Conservation (phyloP, 2,797 vertebrate species). For the Rousettus madagascariensis region DNA sequence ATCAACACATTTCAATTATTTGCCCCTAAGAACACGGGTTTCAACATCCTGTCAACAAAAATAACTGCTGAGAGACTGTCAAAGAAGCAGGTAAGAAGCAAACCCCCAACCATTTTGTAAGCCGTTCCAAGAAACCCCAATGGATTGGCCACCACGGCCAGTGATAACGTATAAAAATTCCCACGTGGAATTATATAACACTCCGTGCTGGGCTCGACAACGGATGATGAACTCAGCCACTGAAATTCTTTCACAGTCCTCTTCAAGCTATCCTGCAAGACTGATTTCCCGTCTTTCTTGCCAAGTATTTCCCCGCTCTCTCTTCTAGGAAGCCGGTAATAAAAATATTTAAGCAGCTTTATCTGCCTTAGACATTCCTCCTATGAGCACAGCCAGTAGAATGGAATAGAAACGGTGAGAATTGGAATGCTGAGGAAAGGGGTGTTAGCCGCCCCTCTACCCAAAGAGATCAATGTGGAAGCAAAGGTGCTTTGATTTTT, state of each 20-base stretch:
- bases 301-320: background rate
- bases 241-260: background rate
- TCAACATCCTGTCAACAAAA: background rate
- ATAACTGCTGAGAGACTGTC: background rate
- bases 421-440: background rate
- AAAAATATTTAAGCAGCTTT: background rate
- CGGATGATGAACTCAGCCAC: background rate
- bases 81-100: background rate
- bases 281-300: background rate
- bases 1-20: background rate
- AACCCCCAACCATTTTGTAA: background rate
- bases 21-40: background rate
- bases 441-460: background rate
- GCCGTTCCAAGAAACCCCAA: background rate
- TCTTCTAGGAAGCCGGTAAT: conserved; percentile 24
- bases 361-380: background rate
- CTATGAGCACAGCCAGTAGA: background rate
- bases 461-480: background rate
- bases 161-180: background rate
- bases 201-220: background rate
- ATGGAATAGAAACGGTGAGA: background rate
- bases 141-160: background rate
- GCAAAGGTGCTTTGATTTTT: background rate
- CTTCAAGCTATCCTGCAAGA: background rate
- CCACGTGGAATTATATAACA: background rate